Evolutionary conservation across 2,888 invertebrate species (phyloP), one percentile per base, ranked within the genome.

Genomic region (Pristionchus entomophagus): DNA sequence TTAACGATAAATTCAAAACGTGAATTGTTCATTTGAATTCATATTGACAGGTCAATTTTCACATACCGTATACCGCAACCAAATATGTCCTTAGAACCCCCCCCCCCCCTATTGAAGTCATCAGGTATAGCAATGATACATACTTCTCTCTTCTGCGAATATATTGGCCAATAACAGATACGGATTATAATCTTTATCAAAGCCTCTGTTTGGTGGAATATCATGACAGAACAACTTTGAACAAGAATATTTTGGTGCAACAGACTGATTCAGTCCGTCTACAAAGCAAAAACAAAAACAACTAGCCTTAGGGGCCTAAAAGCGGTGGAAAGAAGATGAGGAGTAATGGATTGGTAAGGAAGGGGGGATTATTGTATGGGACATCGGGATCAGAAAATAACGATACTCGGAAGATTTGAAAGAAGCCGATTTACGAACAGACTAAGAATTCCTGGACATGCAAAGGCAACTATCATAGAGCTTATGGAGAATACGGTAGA

Each of bases 281-380:
- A n/a, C 73, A 73, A n/a, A 38, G 65, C 65, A 32, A 73, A 73
- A 73, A 73, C 73, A 73, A 73, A 26, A 73, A 73, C 73, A 73
- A 73, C 38, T 65, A 69, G 73, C 73, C 73, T 73, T 73, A 73
- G 10, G 73, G 73, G 73, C 73, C 73, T 73, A 73, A 69, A 56
- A 17, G 56, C 56, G 56, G 19, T 14, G 14, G 22, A 56, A 56
- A 73, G 26, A 26, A 10, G 38, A 17, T 41, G 38, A 12, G 73
- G 22, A 19, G 69, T 38, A 69, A 22, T 35, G 69, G 8, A 73
- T 41, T 73, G 73, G 38, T n/a, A 17, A 65, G 73, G 73, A 73
- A 41, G 35, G 65, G 65, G 14, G 17, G 73, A 26, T 6, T 17
- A 17, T 35, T 38, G 38, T 41, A 41, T 73, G 73, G 73, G n/a